These are phyloP conservation scores for Ormia ochracea DNA, from an alignment of 2,888 invertebrate genomes.

Conservation along the genomic window DNA sequence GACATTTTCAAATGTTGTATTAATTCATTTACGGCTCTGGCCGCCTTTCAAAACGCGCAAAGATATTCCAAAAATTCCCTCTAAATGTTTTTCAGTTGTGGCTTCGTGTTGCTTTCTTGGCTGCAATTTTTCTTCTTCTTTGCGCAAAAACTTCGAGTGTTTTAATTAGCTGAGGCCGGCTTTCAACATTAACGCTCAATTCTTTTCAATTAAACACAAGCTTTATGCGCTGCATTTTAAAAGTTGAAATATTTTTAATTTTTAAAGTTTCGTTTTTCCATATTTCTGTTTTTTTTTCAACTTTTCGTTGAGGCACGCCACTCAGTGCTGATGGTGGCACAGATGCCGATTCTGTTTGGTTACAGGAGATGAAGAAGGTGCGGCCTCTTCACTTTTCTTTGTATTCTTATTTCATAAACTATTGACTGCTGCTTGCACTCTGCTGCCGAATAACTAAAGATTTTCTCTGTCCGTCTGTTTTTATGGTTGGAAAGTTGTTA, in stretches of 20 bases:
- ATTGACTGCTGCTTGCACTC: not conserved
- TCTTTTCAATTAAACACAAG: constrained; percentile 59
- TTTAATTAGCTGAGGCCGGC: constrained; percentile 59
- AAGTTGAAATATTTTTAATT: constrained; percentile 29
- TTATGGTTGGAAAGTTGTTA: constrained; percentile 59
- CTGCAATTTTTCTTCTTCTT: not conserved
- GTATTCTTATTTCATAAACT: constrained; percentile 27
- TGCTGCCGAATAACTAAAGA: not conserved
- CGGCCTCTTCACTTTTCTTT: constrained; percentile 33
- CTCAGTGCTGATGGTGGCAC: not conserved
- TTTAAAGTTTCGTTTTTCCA: constrained; percentile 33
- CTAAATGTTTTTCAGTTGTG: not conserved
- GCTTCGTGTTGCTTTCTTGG: not conserved
- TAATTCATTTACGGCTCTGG: constrained; percentile 2
- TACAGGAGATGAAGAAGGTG: constrained; percentile 41
- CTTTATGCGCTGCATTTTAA: constrained; percentile 21
- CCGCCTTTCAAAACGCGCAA: not conserved
- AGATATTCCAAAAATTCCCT: constrained; percentile 40
- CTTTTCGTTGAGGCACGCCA: constrained; percentile 39
- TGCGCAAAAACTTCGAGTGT: constrained; percentile 44
- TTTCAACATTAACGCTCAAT: constrained; percentile 60
- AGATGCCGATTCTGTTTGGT: constrained; percentile 35
- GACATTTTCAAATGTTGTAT: not conserved
- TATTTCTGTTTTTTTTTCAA: constrained; percentile 42
- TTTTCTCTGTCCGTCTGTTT: not conserved